These are phyloP conservation scores for Syngnathus scovelli DNA, from an alignment of 2,113 vertebrate species.

Conservation along the genomic window DNA sequence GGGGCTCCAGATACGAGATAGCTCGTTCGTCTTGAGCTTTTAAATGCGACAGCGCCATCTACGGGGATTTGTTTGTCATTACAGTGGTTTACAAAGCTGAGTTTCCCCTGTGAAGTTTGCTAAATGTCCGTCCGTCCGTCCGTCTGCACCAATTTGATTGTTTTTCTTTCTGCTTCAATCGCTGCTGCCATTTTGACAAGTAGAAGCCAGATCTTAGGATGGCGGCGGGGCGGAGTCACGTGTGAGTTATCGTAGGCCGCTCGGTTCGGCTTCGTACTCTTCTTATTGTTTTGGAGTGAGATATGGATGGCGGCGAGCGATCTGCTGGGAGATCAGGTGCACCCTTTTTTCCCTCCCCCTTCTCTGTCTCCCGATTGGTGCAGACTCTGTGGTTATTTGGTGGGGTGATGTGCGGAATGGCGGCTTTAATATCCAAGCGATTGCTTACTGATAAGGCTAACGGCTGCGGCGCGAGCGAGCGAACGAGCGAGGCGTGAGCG, in stretches of 20 bases:
- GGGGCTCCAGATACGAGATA: background rate
- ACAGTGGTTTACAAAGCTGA: too few species aligned
- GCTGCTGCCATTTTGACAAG: slow-evolving; percentile 48
- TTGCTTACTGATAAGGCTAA: slow-evolving; percentile 72
- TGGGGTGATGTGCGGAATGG: slow-evolving; percentile 63
- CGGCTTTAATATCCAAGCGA: slow-evolving; percentile 71
- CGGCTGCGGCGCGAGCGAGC: slow-evolving; percentile 60
- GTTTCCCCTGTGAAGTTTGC: background rate
- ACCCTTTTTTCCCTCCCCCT: slow-evolving; percentile 11
- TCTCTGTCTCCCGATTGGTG: slow-evolving; percentile 54
- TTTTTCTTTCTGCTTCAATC: background rate
- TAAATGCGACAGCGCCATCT: too few species aligned
- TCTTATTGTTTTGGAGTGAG: slow-evolving; percentile 54
- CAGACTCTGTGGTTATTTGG: slow-evolving; percentile 63
- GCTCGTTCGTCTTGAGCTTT: too few species aligned
- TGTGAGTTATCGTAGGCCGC: slow-evolving; percentile 28
- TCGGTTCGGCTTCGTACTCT: slow-evolving; percentile 8
- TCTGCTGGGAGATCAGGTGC: slow-evolving; percentile 57
- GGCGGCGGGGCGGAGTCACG: slow-evolving; percentile 16
- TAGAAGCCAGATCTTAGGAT: slow-evolving; percentile 22
- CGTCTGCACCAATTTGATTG: background rate
- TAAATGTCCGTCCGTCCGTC: background rate
- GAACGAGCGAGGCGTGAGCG: slow-evolving; percentile 46
- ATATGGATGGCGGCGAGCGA: slow-evolving; percentile 49
- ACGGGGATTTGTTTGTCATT: too few species aligned